Conservation (phyloP, 2,113 vertebrate species). For the Rhodinocichla rosea region DNA sequence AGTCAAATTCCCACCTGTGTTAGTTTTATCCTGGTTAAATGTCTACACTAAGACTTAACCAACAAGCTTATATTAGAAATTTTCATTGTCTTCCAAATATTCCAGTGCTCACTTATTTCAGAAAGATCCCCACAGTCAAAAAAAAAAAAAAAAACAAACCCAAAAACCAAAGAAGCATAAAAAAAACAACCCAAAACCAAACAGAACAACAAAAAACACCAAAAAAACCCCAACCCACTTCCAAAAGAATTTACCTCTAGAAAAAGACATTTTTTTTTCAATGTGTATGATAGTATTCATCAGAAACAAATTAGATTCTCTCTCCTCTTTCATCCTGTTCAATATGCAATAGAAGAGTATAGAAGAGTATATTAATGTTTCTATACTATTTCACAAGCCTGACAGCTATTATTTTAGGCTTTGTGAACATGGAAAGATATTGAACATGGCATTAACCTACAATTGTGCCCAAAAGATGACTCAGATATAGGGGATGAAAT, state of each 20-base stretch:
- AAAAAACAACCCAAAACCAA: neutral
- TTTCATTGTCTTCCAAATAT: neutral
- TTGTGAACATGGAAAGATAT: neutral
- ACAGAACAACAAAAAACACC: neutral
- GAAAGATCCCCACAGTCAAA: accelerated
- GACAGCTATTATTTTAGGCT: neutral
- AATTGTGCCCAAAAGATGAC: neutral
- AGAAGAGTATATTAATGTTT: neutral
- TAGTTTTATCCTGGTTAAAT: neutral
- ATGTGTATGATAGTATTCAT: neutral
- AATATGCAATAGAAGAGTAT: neutral
- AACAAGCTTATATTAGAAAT: neutral
- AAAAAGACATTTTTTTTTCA: neutral
- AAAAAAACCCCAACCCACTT: too few species aligned
- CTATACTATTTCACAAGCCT: neutral
- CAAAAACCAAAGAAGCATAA: neutral
- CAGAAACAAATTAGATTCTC: neutral
- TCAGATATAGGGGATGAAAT: neutral
- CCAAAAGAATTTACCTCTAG: neutral
- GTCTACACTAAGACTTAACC: neutral
- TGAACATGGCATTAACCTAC: neutral
- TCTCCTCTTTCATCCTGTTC: neutral
- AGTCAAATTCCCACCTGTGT: neutral
- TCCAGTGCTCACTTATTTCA: neutral
- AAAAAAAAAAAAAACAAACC: neutral